Percentiles rank a stretch among this genome's conserved stretches.
phyloP scores from a whole-genome alignment of 1,140 invertebrate species.

The Trachymyrmex septentrionalis region DNA sequence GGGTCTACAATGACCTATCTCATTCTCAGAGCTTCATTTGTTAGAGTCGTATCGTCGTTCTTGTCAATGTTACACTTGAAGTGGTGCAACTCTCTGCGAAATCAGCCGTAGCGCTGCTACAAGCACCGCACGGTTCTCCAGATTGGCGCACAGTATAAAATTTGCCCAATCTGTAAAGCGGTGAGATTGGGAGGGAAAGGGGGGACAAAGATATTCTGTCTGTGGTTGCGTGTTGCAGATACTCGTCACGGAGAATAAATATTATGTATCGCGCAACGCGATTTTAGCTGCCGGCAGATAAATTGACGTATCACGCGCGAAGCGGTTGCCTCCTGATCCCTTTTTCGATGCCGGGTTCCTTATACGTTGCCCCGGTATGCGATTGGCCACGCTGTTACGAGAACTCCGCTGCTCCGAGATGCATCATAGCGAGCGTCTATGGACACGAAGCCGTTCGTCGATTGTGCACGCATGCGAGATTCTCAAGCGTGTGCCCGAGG shows the following conservation, averaged over 20 bases:
- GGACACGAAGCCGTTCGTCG: slow-evolving; percentile 7
- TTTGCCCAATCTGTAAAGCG: slow-evolving; percentile 12
- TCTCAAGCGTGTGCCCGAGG: background rate
- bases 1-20: slow-evolving; percentile 20
- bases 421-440: background rate
- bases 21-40: slow-evolving; percentile 32
- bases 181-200: background rate
- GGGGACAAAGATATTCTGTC: background rate
- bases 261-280: slow-evolving; percentile 43
- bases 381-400: slow-evolving; percentile 48
- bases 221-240: slow-evolving; percentile 11
- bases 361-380: slow-evolving; percentile 43
- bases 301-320: slow-evolving; percentile 44
- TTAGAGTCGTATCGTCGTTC: background rate
- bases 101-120: background rate
- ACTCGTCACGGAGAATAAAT: slow-evolving; percentile 39
- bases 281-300: slow-evolving; percentile 45
- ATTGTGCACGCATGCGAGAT: slow-evolving; percentile 1
- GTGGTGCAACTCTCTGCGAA: slow-evolving; percentile 39
- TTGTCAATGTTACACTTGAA: slow-evolving; percentile 15
- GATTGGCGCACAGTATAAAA: background rate
- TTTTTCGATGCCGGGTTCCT: slow-evolving; percentile 33
- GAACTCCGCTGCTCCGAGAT: slow-evolving; percentile 19
- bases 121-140: background rate
- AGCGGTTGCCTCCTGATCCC: background rate